These are phyloP conservation scores for Notothenia rossii DNA, from an alignment of 2,113 vertebrate genomes.

Conservation along the genomic window DNA sequence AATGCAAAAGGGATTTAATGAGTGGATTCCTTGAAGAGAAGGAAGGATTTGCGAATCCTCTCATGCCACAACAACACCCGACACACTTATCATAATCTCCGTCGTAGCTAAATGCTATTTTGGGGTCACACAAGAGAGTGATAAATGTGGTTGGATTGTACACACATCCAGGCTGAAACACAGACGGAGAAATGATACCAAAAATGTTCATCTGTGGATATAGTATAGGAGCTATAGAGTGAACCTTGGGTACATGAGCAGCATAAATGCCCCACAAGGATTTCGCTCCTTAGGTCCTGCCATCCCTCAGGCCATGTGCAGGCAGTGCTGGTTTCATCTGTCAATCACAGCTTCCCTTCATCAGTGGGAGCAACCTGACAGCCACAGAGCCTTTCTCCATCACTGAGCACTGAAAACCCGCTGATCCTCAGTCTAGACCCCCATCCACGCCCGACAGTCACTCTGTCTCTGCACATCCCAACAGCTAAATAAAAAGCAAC, in stretches of 20 bases:
- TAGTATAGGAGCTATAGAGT: slow-evolving; percentile 4
- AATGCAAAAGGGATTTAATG: slow-evolving; percentile 68
- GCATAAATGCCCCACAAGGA: slow-evolving; percentile 40
- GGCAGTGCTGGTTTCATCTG: slow-evolving; percentile 53
- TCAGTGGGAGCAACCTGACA: slow-evolving; percentile 61
- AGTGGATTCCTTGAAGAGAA: slow-evolving; percentile 64
- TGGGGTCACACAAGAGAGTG: slow-evolving; percentile 17
- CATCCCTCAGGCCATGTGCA: slow-evolving; percentile 48
- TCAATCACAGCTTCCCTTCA: slow-evolving; percentile 67
- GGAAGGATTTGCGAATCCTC: slow-evolving; percentile 64
- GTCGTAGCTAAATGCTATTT: slow-evolving; percentile 61
- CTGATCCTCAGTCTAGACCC: slow-evolving; percentile 73
- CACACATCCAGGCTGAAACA: background rate
- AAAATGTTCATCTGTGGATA: background rate
- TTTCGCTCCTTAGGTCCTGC: slow-evolving; percentile 37
- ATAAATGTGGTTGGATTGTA: slow-evolving; percentile 36
- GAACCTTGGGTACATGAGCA: slow-evolving; percentile 24
- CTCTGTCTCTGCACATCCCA: slow-evolving; percentile 26
- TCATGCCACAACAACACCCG: slow-evolving; percentile 60
- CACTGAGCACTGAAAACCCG: slow-evolving; percentile 68
- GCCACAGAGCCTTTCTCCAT: slow-evolving; percentile 74
- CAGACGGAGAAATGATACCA: background rate
- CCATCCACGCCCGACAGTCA: slow-evolving; percentile 27
- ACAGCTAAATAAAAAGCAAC: slow-evolving; percentile 32
- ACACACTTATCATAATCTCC: slow-evolving; percentile 74